A percentile compares a stretch with the other conserved stretches of the same genome.
Conservation (phyloP, 2,888 invertebrate species). For the Atherix ibis region DNA sequence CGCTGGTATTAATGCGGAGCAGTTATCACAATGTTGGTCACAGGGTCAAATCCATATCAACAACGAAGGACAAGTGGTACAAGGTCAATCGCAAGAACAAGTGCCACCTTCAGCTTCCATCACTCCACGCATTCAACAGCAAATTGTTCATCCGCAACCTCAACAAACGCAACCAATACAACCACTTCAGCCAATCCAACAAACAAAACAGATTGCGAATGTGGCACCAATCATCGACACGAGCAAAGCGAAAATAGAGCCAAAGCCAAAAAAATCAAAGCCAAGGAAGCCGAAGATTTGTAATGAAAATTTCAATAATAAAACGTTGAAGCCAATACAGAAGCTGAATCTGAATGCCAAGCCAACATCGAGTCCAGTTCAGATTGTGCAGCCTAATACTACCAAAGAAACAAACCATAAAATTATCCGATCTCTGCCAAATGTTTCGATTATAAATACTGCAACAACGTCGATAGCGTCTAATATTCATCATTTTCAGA, state of each 20-base stretch:
- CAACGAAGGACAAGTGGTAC: slow-evolving; percentile 23
- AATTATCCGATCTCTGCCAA: slow-evolving; percentile 5
- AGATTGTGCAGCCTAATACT: slow-evolving; percentile 28
- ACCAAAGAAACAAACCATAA: slow-evolving; percentile 16
- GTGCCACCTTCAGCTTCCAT: no score
- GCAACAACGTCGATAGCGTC: slow-evolving; percentile 16
- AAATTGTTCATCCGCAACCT: slow-evolving; percentile 29
- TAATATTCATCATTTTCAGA: slow-evolving; percentile 25
- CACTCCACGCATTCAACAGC: slow-evolving; percentile 24
- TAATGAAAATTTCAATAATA: slow-evolving; percentile 16
- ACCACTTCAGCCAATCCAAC: slow-evolving; percentile 16
- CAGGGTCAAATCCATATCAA: slow-evolving; percentile 33
- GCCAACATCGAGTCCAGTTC: slow-evolving; percentile 30
- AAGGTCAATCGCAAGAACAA: slow-evolving; percentile 12
- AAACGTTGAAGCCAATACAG: slow-evolving; percentile 30
- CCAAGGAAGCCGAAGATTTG: slow-evolving; percentile 16
- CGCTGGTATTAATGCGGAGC: slow-evolving; percentile 32
- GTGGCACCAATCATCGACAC: slow-evolving; percentile 32
- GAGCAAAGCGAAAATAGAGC: slow-evolving; percentile 21
- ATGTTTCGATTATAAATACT: slow-evolving; percentile 7
- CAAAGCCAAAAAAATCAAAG: slow-evolving; percentile 15
- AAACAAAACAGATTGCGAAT: slow-evolving; percentile 29
- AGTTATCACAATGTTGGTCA: slow-evolving; percentile 29
- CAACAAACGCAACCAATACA: slow-evolving; percentile 14
- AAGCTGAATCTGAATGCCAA: slow-evolving; percentile 26